Conservation (phyloP, 1,140 invertebrate species). For the Lasaia peninsularis region DNA sequence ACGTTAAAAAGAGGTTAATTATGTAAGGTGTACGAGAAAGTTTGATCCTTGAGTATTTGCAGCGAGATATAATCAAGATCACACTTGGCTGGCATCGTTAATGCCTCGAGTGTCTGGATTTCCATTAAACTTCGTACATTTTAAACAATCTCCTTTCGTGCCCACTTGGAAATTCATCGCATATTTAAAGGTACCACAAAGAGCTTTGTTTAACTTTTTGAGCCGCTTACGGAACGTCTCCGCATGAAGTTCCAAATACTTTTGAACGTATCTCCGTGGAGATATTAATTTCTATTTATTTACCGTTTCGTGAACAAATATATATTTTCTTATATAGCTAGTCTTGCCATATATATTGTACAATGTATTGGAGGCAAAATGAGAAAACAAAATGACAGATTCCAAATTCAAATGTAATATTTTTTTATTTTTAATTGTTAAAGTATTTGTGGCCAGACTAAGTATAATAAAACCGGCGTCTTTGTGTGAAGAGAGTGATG, state of each 20-base stretch:
- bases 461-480: no score
- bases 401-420: no score
- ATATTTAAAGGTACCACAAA: conserved; percentile 61
- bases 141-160: conserved; percentile 57
- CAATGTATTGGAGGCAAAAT: no score
- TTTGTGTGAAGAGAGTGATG: no score
- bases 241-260: conserved; percentile 29
- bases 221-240: conserved; percentile 31
- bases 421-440: no score
- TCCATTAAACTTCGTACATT: conserved; percentile 67
- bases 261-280: conserved; percentile 16
- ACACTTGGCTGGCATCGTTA: conserved; percentile 27
- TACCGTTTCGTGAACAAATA: not conserved
- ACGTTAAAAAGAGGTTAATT: no score
- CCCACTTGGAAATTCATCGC: conserved; percentile 61
- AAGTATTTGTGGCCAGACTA: no score
- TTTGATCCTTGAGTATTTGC: no score
- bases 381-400: no score
- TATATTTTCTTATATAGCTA: not conserved
- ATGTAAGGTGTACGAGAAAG: no score
- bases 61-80: not conserved
- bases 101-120: conserved; percentile 51
- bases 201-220: conserved; percentile 63
- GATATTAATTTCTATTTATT: conserved; percentile 23
- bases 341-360: no score